These are phyloP conservation scores for Tetraodon nigroviridis DNA, from an alignment of 2,113 vertebrate species.

Conservation along the genomic window DNA sequence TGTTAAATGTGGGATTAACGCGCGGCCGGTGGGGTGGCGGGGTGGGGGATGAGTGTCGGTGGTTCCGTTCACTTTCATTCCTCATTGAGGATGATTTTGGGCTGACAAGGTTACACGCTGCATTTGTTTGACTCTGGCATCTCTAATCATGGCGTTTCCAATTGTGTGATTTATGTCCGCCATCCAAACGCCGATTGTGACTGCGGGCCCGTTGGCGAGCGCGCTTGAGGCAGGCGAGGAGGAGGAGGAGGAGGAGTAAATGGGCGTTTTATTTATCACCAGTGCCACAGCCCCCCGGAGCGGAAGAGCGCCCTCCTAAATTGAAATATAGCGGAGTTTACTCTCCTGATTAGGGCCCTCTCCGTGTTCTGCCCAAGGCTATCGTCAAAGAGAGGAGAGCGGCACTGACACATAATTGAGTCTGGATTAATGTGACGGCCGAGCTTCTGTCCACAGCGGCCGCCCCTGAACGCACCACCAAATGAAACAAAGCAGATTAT, in stretches of 20 bases:
- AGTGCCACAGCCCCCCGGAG: constrained; percentile 91
- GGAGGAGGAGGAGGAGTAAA: constrained; percentile 82
- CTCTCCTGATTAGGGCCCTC: constrained; percentile 96
- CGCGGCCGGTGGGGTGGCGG: neutral
- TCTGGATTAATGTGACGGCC: constrained; percentile 94
- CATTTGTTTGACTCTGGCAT: constrained; percentile 74
- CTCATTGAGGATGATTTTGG: constrained; percentile 49
- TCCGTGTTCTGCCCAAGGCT: constrained; percentile 86
- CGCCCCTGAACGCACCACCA: neutral
- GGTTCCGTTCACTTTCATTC: constrained; percentile 58
- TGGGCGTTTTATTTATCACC: constrained; percentile 99
- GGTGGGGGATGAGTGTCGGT: constrained; percentile 30
- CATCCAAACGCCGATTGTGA: constrained; percentile 87
- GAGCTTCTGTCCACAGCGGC: constrained; percentile 28
- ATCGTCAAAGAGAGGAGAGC: constrained; percentile 85
- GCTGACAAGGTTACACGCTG: constrained; percentile 64
- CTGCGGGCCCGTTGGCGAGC: constrained; percentile 87
- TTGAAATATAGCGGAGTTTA: constrained; percentile 99
- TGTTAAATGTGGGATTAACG: constrained; percentile 43
- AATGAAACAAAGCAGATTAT: neutral
- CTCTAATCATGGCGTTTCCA: constrained; percentile 88
- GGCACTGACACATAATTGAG: constrained; percentile 94
- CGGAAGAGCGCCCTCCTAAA: constrained; percentile 97
- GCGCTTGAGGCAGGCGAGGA: constrained; percentile 83
- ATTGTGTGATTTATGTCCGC: constrained; percentile 89